phyloP scores from a whole-genome alignment of 2,888 invertebrate genomes.

The Schizaphis graminum region DNA sequence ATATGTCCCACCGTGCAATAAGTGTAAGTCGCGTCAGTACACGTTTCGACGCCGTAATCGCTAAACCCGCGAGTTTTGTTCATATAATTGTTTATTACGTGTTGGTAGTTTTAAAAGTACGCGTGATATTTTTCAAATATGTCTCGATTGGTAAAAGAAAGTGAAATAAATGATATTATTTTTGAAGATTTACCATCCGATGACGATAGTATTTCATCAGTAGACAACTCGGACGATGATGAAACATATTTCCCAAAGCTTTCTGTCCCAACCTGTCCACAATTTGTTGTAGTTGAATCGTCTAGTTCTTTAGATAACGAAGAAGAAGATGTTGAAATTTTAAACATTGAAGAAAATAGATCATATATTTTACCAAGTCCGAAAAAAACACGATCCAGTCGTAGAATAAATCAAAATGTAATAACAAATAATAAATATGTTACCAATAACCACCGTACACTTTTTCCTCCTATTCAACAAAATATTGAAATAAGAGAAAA shows the following conservation, averaged over 20 bases:
- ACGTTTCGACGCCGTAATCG: background rate
- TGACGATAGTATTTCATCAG: background rate
- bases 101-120: background rate
- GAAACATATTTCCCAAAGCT: background rate
- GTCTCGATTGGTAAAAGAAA: constrained; percentile 22
- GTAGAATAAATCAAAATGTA: background rate
- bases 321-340: background rate
- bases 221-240: background rate
- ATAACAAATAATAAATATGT: background rate
- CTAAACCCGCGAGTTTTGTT: background rate
- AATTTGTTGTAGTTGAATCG: background rate
- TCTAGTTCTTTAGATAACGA: background rate
- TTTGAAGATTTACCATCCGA: constrained; percentile 24
- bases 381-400: background rate
- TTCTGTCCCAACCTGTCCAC: background rate
- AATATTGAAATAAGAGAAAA: too few species aligned
- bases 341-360: too few species aligned
- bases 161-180: background rate
- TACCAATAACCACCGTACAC: too few species aligned
- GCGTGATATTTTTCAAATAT: background rate
- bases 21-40: background rate
- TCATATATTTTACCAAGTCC: too few species aligned
- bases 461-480: too few species aligned
- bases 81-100: background rate
- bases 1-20: constrained; percentile 26